Evolutionary conservation across 2,113 vertebrate genomes (phyloP).

Genomic region (Mesitornis unicolor): DNA sequence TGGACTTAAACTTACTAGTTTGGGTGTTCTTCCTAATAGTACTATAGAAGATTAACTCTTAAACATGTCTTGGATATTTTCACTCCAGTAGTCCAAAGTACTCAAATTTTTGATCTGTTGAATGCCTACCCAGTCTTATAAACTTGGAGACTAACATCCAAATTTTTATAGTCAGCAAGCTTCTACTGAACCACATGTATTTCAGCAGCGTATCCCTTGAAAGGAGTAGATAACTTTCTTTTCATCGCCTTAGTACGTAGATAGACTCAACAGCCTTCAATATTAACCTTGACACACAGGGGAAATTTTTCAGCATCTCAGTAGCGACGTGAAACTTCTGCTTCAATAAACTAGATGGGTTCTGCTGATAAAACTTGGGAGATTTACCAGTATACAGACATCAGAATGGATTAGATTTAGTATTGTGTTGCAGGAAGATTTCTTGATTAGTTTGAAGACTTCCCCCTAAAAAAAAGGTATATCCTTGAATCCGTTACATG

Average conservation of each 20-base stretch:
- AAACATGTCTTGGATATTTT: not conserved
- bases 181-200: not conserved
- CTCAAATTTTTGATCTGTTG: not conserved
- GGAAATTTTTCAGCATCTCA: not conserved
- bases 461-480: not conserved
- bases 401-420: not conserved
- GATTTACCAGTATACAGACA: not conserved
- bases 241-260: not conserved
- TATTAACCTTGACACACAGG: not conserved
- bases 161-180: not conserved
- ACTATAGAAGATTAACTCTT: not conserved
- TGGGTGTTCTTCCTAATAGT: not conserved
- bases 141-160: not conserved
- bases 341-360: not conserved
- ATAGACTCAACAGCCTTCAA: not conserved
- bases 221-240: not conserved
- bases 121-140: not conserved
- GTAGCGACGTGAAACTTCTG: not conserved
- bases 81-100: not conserved
- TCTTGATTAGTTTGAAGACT: not conserved
- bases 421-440: not conserved
- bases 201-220: not conserved
- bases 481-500: not conserved
- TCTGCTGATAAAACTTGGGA: not conserved
- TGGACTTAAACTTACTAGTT: not conserved